Base-by-base conservation (phyloP, 37 sponge, comb jelly and placozoan species). In the Halisarca cf. caerulea region DNA sequence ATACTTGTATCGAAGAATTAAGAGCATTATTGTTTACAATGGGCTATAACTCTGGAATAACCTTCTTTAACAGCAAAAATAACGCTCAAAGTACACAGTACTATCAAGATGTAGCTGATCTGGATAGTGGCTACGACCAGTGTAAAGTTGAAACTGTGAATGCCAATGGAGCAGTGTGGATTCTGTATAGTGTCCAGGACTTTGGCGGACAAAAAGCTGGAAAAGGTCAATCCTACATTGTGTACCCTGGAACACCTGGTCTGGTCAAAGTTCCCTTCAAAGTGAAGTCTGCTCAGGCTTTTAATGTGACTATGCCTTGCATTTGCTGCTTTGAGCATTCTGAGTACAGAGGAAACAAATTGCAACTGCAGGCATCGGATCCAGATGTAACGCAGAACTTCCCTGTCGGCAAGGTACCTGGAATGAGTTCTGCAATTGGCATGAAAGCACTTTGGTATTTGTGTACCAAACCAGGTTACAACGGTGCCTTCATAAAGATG, bases 201-300 rank as follows among this genome's bases (percentile, higher is more conserved):
- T 74, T 39, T 74, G 77, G 77, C 17, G 25, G 36, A 11, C 44
- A 20, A 41, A 15, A 44, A 2, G 3, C 41, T 9, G 77, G 77
- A 74, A 7, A 2, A 14, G 45, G 77, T 17, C 44, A 37, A 3
- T 74, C 42, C 0, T 6, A 3, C 42, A 23, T 74, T 40, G 45
- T 74, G 42, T 74, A 41, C 41, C 77, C 77, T 4, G 20, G 2
- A 20, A 6, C 0, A 20, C 17, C 44, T 44, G 77, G 77, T 23
- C 25, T 20, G 44, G 6, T 74, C 25, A 5, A 74, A 3, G 43
- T 40, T 3, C 44, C 44, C 18, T 74, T 74, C 45, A 40, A 2
- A 41, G 41, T 74, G 9, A 39, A 74, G 77, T 74, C 77, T 42
- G 77, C 77, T 44, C 77, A 74, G 24, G 77, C 45, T n/a, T 74